Evolutionary conservation across 2,888 invertebrate genomes (phyloP).

Genomic region (Lymantria dispar): DNA sequence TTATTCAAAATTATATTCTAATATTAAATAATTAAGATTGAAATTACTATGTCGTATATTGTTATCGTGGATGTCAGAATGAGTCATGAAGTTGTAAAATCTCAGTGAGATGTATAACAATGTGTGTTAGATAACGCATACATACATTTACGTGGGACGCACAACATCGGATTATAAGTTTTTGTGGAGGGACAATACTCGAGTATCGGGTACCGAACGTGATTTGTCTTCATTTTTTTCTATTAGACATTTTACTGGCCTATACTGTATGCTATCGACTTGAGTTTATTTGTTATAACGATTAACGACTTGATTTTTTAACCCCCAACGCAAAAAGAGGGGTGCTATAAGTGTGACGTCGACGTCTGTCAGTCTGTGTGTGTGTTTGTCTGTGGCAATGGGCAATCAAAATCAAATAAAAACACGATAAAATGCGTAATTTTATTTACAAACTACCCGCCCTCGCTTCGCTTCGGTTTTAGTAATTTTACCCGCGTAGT

Average conservation of each 20-base stretch:
- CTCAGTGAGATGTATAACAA: slow-evolving; percentile 36
- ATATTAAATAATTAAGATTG: slow-evolving; percentile 11
- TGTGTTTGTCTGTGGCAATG: no score
- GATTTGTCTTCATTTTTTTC: slow-evolving; percentile 11
- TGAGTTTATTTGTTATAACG: no score
- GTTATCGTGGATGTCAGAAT: slow-evolving; percentile 23
- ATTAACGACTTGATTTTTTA: no score
- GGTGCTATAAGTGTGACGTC: no score
- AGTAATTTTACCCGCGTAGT: no score
- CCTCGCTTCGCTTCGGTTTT: no score
- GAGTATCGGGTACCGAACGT: slow-evolving; percentile 13
- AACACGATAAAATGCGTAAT: no score
- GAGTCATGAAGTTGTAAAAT: slow-evolving; percentile 39
- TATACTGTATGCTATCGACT: no score
- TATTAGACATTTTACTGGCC: background rate
- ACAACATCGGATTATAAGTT: slow-evolving; percentile 55
- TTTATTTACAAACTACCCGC: no score
- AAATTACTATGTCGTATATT: slow-evolving; percentile 10
- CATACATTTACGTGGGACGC: slow-evolving; percentile 66
- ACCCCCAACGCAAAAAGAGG: no score
- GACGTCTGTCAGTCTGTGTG: no score
- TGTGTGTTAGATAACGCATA: slow-evolving; percentile 60
- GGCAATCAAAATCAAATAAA: no score
- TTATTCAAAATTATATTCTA: slow-evolving; percentile 1
- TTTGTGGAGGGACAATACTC: slow-evolving; percentile 23